Conservation (phyloP, 2,797 vertebrate genomes). For the Protonibea diacanthus region DNA sequence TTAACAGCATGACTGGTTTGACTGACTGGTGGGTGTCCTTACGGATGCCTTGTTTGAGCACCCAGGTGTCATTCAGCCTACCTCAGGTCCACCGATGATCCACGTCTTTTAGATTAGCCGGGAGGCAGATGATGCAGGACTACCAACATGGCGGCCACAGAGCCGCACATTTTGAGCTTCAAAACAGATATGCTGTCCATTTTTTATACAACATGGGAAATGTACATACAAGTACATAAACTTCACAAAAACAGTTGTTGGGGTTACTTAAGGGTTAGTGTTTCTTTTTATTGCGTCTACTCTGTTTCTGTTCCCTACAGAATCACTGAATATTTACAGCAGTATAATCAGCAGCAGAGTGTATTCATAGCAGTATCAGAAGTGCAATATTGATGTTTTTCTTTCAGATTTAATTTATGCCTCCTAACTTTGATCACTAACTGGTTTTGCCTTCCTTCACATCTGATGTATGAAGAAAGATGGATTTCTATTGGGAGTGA, state of each 20-base stretch:
- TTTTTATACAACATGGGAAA: background rate
- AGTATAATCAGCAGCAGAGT: background rate
- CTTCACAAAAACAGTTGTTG: background rate
- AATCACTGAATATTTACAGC: constrained; percentile 25
- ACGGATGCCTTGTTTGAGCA: too few relatives aligned
- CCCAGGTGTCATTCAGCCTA: too few relatives aligned
- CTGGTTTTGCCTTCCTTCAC: constrained; percentile 28
- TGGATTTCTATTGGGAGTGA: constrained; percentile 47
- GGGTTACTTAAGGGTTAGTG: background rate
- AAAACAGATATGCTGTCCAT: too few relatives aligned
- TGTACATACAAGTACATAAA: background rate
- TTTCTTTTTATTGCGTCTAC: background rate
- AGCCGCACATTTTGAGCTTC: too few relatives aligned
- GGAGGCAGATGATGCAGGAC: too few relatives aligned
- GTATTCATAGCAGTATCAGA: constrained; percentile 7
- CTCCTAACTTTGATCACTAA: constrained; percentile 45
- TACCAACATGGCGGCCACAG: too few relatives aligned
- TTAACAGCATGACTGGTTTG: too few relatives aligned
- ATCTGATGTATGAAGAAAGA: constrained; percentile 65
- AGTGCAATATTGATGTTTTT: constrained; percentile 11
- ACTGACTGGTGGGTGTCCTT: too few relatives aligned
- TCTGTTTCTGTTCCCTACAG: background rate
- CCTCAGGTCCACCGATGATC: too few relatives aligned
- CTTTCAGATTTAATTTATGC: constrained; percentile 42
- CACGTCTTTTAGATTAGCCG: too few relatives aligned